A percentile compares a stretch with the other conserved stretches of the same genome.
Evolutionary conservation across 2,797 vertebrate species (phyloP).

Genomic region (Falco biarmicus): DNA sequence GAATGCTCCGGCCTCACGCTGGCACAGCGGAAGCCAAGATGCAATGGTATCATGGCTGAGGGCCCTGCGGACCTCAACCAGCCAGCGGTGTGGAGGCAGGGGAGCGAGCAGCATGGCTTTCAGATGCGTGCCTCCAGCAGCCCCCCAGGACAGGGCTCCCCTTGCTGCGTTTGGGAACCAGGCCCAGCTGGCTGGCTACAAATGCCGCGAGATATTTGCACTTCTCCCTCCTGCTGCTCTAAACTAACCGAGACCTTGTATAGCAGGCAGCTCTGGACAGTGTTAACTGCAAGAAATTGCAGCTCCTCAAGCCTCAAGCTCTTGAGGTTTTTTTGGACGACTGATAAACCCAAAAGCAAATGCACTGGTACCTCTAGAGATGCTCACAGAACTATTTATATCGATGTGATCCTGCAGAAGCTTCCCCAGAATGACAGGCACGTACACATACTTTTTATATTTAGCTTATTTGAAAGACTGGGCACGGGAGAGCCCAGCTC

Average conservation of each 20-base stretch:
- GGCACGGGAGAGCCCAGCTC: not conserved
- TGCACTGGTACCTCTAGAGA: not conserved
- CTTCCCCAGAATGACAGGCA: conserved; percentile 10
- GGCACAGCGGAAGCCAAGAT: not conserved
- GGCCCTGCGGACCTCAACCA: not conserved
- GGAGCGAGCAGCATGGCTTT: not conserved
- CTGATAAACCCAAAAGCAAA: conserved; percentile 10
- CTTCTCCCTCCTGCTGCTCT: not conserved
- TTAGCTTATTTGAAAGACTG: not conserved
- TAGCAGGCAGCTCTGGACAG: not conserved
- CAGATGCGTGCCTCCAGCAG: not conserved
- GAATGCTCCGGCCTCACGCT: not conserved
- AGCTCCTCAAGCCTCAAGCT: not conserved
- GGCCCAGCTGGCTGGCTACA: not conserved
- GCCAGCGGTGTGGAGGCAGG: rapidly evolving
- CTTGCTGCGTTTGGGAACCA: not conserved
- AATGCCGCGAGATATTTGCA: not conserved
- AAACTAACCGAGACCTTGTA: not conserved
- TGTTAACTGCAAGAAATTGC: not conserved
- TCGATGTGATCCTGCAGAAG: not conserved
- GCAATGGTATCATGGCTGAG: rapidly evolving
- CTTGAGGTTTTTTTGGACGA: not conserved
- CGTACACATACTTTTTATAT: not conserved
- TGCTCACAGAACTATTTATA: conserved; percentile 37
- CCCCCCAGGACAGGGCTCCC: not conserved